Evolutionary conservation across 2,113 vertebrate genomes (phyloP), one percentile per base, ranked within the genome.

Genomic region (Scortum barcoo): DNA sequence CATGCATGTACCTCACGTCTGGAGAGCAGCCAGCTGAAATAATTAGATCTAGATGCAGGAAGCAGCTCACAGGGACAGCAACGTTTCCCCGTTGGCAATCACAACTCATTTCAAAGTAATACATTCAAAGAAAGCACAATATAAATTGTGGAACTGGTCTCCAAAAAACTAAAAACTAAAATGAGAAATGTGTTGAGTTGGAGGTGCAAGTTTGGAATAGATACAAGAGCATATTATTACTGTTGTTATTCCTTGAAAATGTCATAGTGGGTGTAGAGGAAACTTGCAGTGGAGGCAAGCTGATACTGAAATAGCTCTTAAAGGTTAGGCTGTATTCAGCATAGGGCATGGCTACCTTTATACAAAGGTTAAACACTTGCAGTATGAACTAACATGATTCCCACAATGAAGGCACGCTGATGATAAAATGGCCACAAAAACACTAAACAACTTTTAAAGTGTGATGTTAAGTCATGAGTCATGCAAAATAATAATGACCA

Each of bases 301-400:
- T 69, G 78, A 81, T 82, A 61, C 58, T 86, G 83, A 67, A 84
- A 87, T 91, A 86, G 78, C 79, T 89, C 79, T 89, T 93, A 94
- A 95, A 95, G 93, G 93, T 95, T 95, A 94, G 26, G 19, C 73
- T 86, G 72, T 86, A 87, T 86, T 84, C 78, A 73, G 82, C 50
- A 72, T 38, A 36, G 58, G 69, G 54, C 76, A 85, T 53, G 44
- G 78, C 76, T 76, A 81, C 62, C 28, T 72, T 86, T 88, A 84
- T 67, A 63, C 46, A 92, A 93, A 92, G 89, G 89, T 91, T 92
- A 91, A 86, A 83, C 60, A 80, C 30, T 73, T 78, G 54, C 38
- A 68, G 80, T 85, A 87, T 16, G 16, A 81, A 50, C 66, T 76
- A 81, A 89, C 63, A 85, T 44, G 71, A 66, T 36, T 73, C 44